Evolutionary conservation across 1,140 invertebrate species (phyloP), one percentile per base, ranked within the genome.

Genomic region (Chionoecetes opilio): DNA sequence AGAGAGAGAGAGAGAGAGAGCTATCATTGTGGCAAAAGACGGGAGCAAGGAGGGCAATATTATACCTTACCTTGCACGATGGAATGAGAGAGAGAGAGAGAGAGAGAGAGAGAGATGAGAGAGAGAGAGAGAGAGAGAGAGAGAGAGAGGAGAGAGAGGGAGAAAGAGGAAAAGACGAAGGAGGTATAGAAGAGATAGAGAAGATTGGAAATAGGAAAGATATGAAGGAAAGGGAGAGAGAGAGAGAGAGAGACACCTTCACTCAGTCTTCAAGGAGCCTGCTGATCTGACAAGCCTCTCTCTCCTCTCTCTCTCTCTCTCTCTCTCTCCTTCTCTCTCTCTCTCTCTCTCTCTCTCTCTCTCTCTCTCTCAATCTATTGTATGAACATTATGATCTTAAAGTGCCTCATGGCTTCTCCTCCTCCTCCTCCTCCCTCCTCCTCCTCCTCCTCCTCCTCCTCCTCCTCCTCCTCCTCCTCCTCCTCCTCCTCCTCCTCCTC

Each of bases 71-170:
- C 31, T 35, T 35, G 84, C 32, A 38, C 1, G 84, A 86, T 34
- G 14, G 29, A 86, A 38, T 86, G 32, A 26, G 5, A 86, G 6
- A 21, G 29, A 11, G 29, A 32, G 29, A 32, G 29, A 26, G 32
- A 85, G 84, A 85, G 84, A 85, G 84, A 85, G 84, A 85, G 84
- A 85, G 84, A 85, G 84, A 86, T n/a, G 84, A 86, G 84, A 86
- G 32, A 86, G 84, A 84, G 82, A 84, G 82, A 84, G 82, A 84
- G 82, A 84, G 82, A 84, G 82, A 84, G 82, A 84, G 82, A 84
- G 82, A 84, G 82, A 31, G n/a, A 31, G 82, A 84, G 82, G 82
- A 84, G 82, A 84, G 82, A 84, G 82, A 84, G 82, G 29, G 3
- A 3, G 26, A 84, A 26, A 84, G 2, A 29, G n/a, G 53, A 75